Conservation (phyloP, 2,888 invertebrate species). For the Conops quadrifasciatus region DNA sequence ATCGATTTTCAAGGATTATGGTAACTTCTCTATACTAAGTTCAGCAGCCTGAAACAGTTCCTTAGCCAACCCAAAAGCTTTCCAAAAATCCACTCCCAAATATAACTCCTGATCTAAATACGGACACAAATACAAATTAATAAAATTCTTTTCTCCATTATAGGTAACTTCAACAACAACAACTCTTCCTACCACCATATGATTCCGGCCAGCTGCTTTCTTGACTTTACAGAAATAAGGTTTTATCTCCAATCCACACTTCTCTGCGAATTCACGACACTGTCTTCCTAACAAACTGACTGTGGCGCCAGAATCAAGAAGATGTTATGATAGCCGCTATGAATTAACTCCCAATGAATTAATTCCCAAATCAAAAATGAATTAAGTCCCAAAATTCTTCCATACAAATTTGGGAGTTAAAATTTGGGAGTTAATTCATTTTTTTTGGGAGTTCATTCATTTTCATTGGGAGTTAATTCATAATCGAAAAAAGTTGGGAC, state of each 20-base stretch:
- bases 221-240: conserved; percentile 19
- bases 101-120: conserved; percentile 7
- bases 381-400: too few relatives aligned
- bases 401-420: too few relatives aligned
- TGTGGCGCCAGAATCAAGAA: conserved; percentile 28
- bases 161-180: neutral
- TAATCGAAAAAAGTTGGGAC: too few relatives aligned
- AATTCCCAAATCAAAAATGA: too few relatives aligned
- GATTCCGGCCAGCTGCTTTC: conserved; percentile 16
- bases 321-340: too few relatives aligned
- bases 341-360: too few relatives aligned
- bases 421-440: too few relatives aligned
- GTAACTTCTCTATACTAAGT: too few relatives aligned
- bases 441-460: too few relatives aligned
- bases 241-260: neutral
- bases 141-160: neutral
- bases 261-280: neutral
- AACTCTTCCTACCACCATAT: conserved; percentile 22
- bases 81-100: neutral
- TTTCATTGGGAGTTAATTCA: too few relatives aligned
- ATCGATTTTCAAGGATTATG: too few relatives aligned
- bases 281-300: conserved; percentile 14
- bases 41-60: neutral
- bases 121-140: conserved; percentile 10
- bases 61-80: too few relatives aligned